Conservation (phyloP, 2,797 vertebrate genomes). For the Neoniphon sammara region DNA sequence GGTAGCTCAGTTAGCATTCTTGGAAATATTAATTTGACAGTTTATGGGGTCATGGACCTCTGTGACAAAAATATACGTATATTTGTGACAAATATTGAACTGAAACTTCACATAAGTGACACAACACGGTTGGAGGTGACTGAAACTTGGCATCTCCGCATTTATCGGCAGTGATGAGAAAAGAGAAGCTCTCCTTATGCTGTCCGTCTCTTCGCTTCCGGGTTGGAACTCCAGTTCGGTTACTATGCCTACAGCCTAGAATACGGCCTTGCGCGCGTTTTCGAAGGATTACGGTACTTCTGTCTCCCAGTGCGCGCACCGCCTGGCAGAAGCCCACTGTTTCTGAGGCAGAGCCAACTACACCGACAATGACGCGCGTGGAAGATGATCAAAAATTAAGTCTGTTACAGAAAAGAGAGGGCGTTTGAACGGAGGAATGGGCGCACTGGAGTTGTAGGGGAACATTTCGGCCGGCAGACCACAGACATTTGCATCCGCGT, state of each 20-base stretch:
- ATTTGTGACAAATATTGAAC: no score
- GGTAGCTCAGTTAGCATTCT: no score
- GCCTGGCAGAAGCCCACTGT: slow-evolving; percentile 47
- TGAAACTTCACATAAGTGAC: no score
- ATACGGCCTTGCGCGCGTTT: slow-evolving; percentile 25
- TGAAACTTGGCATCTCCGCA: no score
- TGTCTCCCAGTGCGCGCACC: slow-evolving; percentile 45
- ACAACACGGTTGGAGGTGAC: no score
- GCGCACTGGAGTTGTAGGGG: background rate
- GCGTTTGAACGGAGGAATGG: background rate
- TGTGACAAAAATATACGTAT: no score
- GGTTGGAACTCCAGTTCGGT: no score
- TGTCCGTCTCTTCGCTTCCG: no score
- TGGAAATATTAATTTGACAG: no score
- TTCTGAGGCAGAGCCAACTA: slow-evolving; percentile 20
- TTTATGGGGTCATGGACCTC: no score
- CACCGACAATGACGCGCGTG: slow-evolving; percentile 49
- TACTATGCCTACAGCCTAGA: background rate
- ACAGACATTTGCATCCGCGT: background rate
- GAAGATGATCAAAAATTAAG: slow-evolving; percentile 31
- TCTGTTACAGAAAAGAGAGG: slow-evolving; percentile 4
- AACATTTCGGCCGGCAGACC: accelerated
- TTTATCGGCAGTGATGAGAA: no score
- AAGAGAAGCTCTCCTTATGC: no score
- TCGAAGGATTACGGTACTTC: slow-evolving; percentile 48